Evolutionary conservation across 2,888 invertebrate species (phyloP).

Genomic region (Tachina lurida): DNA sequence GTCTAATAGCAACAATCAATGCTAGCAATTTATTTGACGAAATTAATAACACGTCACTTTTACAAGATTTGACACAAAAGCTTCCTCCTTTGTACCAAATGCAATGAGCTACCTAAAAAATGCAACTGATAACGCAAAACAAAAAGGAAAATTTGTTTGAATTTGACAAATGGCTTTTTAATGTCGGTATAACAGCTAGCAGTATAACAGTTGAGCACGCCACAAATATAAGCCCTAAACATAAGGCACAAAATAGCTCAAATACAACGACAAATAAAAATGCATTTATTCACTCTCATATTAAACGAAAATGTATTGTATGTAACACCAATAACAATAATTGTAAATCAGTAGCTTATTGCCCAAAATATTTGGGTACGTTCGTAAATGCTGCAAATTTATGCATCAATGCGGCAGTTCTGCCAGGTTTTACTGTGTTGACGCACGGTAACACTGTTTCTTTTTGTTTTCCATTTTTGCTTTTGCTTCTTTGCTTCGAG

Average conservation of each 20-base stretch:
- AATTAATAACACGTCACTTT: background rate
- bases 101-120: background rate
- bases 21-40: too few relatives aligned
- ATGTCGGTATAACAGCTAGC: background rate
- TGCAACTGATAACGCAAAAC: background rate
- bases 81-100: background rate
- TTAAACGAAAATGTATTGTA: slow-evolving; percentile 3
- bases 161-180: background rate
- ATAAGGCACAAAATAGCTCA: background rate
- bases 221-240: background rate
- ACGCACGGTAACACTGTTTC: too few relatives aligned
- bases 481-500: too few relatives aligned
- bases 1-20: too few relatives aligned
- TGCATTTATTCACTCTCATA: slow-evolving; percentile 3
- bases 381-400: too few relatives aligned
- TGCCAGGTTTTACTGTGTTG: too few relatives aligned
- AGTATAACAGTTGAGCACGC: background rate
- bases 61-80: background rate
- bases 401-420: too few relatives aligned
- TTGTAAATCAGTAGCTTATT: slow-evolving; percentile 21
- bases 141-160: slow-evolving; percentile 1
- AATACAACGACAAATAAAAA: background rate
- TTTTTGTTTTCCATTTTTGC: too few relatives aligned
- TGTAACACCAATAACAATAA: slow-evolving; percentile 12
- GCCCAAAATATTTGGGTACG: slow-evolving; percentile 4